phyloP scores from a whole-genome alignment of 2,888 invertebrate species.

The Hypolimnas misippus region DNA sequence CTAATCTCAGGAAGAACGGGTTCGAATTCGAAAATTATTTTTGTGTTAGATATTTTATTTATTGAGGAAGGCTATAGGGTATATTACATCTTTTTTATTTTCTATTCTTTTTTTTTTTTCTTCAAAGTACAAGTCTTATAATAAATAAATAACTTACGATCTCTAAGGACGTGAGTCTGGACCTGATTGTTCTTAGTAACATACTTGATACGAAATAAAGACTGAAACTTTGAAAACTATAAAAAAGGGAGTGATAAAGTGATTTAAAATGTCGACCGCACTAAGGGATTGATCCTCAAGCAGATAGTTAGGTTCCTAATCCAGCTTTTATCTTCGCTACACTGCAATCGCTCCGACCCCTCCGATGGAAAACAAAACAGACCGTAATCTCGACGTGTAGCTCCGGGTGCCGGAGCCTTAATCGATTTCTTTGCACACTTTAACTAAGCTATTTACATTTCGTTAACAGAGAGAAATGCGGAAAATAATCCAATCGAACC shows the following conservation, averaged over 20 bases:
- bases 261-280: slow-evolving; percentile 18
- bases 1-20: no score
- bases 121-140: no score
- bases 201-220: no score
- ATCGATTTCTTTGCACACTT: slow-evolving; percentile 32
- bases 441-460: slow-evolving; percentile 22
- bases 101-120: no score
- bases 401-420: slow-evolving; percentile 26
- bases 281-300: slow-evolving; percentile 20
- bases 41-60: no score
- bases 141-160: no score
- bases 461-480: slow-evolving; percentile 25
- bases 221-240: no score
- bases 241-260: neutral
- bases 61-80: no score
- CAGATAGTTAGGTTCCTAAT: slow-evolving; percentile 34
- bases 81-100: no score
- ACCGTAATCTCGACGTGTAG: slow-evolving; percentile 36
- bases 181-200: no score
- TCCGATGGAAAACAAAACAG: slow-evolving; percentile 39
- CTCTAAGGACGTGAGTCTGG: no score
- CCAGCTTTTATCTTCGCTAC: slow-evolving; percentile 35
- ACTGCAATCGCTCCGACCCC: slow-evolving; percentile 34
- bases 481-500: slow-evolving; percentile 17
- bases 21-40: no score